Evolutionary conservation across 2,797 vertebrate genomes (phyloP), one percentile per base, ranked within the genome.

Genomic region (Fistularia tabacaria): DNA sequence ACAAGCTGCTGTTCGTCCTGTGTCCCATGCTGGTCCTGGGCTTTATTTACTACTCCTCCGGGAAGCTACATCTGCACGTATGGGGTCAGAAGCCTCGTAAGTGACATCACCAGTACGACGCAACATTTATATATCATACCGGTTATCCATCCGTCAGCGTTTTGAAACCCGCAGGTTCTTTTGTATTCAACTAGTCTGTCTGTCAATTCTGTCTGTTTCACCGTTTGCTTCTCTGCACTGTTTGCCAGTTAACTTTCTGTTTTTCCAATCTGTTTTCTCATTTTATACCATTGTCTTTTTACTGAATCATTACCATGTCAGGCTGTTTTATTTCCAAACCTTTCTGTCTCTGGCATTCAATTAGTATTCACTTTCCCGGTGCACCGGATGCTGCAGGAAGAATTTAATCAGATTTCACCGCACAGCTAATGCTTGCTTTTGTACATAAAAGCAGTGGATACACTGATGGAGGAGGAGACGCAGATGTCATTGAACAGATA

Each of bases 51-150:
- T 99, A 97, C 74, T 96, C 94, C 39, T 95, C 94, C 0, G 90
- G 93, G 88, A 98, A 96, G 89, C 90, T 99, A 49, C 95, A 95
- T 77, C 90, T 95, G 52, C 88, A 91, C 66, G 88, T 90, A 45
- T 97, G 96, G 96, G 94, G 85, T 44, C 87, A 94, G 85, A 96
- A 97, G 82, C 83, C 93, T 80, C 93, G 96, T 99, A 93, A 98
- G 96, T 97, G 71, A 39, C 60, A 47, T 36, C 37, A 57, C 51
- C 61, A 36, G 8, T 72, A 39, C 38, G 38, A 62, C 36, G 13
- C 40, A 52, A 43, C 15, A 10, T 54, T 70, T 38, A 54, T 52
- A 57, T 13, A 54, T 71, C 40, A 57, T 14, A n/a, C 10, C 49
- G 12, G 54, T 66, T 50, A 45, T 60, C 62, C 14, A 13, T 46